These are phyloP conservation scores for Clusia tigrina DNA, from an alignment of 2,888 invertebrate genomes.

Conservation along the genomic window DNA sequence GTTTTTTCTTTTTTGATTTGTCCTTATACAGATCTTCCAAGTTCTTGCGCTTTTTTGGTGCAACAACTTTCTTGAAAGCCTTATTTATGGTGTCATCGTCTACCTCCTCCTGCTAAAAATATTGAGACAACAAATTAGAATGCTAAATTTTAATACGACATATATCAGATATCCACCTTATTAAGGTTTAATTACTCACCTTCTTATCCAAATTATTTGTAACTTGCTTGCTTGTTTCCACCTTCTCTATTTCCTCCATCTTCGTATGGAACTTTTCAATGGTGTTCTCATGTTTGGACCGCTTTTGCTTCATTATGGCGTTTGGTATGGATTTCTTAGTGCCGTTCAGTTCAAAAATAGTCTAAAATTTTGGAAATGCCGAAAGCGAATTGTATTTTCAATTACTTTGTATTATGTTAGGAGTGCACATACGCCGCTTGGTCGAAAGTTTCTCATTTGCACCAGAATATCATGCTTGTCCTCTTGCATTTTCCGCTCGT, in stretches of 20 bases:
- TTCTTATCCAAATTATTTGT: slow-evolving; percentile 28
- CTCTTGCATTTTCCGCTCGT: slow-evolving; percentile 54
- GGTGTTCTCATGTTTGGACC: slow-evolving; percentile 73
- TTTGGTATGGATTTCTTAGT: slow-evolving; percentile 81
- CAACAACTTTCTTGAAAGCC: slow-evolving; percentile 69
- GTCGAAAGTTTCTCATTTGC: slow-evolving; percentile 59
- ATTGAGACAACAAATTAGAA: slow-evolving; percentile 9
- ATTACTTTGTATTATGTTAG: not conserved
- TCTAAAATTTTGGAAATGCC: slow-evolving; percentile 60
- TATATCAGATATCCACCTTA: not conserved
- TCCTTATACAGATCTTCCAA: slow-evolving; percentile 69
- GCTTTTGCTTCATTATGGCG: slow-evolving; percentile 87
- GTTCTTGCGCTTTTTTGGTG: slow-evolving; percentile 65
- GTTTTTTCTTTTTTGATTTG: slow-evolving; percentile 68
- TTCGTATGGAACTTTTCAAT: slow-evolving; percentile 64
- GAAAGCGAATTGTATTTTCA: not conserved
- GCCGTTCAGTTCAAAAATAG: slow-evolving; percentile 90
- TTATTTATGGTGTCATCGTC: slow-evolving; percentile 68
- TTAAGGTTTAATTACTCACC: not conserved
- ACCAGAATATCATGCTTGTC: slow-evolving; percentile 59
- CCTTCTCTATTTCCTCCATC: slow-evolving; percentile 54
- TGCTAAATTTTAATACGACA: not conserved
- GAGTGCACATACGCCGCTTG: slow-evolving; percentile 55
- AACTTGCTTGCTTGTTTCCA: slow-evolving; percentile 45
- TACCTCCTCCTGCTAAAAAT: slow-evolving; percentile 59